Percentiles rank a stretch among this genome's conserved stretches.
Conservation (phyloP, 2,797 vertebrate species). For the Pseudotriccus pelzelni region DNA sequence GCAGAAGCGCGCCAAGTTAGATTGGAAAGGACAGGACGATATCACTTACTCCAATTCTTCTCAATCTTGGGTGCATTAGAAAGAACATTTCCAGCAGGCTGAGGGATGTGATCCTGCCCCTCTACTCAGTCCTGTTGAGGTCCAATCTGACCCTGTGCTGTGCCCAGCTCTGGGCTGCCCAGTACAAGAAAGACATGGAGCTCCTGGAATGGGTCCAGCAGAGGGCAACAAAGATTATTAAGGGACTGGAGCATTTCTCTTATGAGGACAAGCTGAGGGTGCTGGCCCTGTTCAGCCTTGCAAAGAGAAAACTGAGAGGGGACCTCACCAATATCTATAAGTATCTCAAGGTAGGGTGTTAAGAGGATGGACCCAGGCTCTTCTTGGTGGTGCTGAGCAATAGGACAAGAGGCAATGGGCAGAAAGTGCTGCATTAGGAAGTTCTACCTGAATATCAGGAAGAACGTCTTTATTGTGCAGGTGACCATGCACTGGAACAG, state of each 20-base stretch:
- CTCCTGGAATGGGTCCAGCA: background rate
- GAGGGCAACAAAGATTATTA: background rate
- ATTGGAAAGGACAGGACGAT: background rate
- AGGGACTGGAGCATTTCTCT: background rate
- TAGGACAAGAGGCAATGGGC: background rate
- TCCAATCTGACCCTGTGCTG: background rate
- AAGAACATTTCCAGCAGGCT: background rate
- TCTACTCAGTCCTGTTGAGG: background rate
- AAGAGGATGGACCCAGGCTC: background rate
- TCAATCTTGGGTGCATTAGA: background rate
- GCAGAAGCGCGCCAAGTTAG: background rate
- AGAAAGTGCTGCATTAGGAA: background rate
- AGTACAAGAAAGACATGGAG: background rate
- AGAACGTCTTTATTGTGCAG: background rate
- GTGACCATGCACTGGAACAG: background rate
- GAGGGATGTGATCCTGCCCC: background rate
- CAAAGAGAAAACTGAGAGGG: background rate
- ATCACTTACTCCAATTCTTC: background rate
- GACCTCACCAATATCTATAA: too few species aligned
- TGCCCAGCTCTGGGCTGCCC: background rate
- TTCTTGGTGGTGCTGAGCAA: accelerated
- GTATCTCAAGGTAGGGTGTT: background rate
- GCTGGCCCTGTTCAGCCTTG: background rate
- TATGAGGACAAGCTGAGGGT: background rate
- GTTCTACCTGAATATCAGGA: background rate